Evolutionary conservation across 2,797 vertebrate species (phyloP), one percentile per base, ranked within the genome.

Genomic region (Monodelphis domestica): DNA sequence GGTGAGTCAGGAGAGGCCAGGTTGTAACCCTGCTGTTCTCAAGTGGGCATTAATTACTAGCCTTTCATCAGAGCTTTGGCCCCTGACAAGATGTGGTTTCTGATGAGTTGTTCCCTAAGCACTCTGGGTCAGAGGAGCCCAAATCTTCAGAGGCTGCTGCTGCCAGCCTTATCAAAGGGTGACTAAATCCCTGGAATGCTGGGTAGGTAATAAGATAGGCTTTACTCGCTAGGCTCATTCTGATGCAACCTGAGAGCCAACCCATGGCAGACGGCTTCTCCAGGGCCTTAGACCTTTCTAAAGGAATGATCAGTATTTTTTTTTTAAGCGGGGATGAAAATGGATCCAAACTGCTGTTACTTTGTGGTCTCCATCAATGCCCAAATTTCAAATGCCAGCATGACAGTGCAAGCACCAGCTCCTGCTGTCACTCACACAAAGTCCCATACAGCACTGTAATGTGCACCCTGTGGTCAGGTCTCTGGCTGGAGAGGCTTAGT

Each of bases 11-110:
- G 50, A 84, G 70, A 84, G 70, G 29, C 52, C 55, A 94, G 57
- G 59, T 21, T 93, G 45, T 54, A 93, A 89, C 88, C 87, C 92
- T 12, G 45, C 56, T 59, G 54, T 93, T 96, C 56, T 95, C 38
- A 11, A 54, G 45, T 1, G 57, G 0, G 0, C 91, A 55, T 84
- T 55, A 52, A 88, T 91, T 94, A 92, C 21, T 78, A 92, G 57
- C 14, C 56, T 94, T 94, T 92, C 92, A 84, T 84, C 70, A 84
- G 70, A 84, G 38, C 70, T 84, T 84, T 50, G 70, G 38, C 38
- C 70, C 38, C 51, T 89, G 54, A 30, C 0, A 0, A 45, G 94
- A 91, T 24, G 45, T 84, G 38, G 53, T 87, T 93, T 97, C 52
- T 5, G 30, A 51, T 54, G 92, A 55, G 3, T 28, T 94, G 95